A percentile compares a stretch with the other conserved stretches of the same genome.
phyloP scores from a whole-genome alignment of 1,140 invertebrate genomes.

The Physella acuta region DNA sequence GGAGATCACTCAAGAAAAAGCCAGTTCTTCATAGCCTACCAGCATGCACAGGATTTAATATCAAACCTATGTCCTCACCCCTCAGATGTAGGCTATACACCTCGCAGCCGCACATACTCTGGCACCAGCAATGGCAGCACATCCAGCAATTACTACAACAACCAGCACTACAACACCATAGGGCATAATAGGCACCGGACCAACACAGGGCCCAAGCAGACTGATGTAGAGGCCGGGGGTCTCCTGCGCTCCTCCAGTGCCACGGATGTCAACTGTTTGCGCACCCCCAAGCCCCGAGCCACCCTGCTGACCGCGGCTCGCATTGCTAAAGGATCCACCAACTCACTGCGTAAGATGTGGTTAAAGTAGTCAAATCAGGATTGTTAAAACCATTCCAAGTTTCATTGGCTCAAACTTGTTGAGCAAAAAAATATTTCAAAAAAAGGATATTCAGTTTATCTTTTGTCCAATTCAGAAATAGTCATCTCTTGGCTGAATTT shows the following conservation, averaged over 20 bases:
- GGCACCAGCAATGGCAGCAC: slow-evolving; percentile 5
- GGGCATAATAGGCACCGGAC: slow-evolving; percentile 9
- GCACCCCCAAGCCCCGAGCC: slow-evolving; percentile 23
- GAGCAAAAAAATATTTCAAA: no score
- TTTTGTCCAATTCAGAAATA: no score
- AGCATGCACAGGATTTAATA: no score
- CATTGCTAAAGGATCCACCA: slow-evolving; percentile 42
- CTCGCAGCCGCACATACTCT: not conserved
- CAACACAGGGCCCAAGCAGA: not conserved
- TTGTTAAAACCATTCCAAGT: no score
- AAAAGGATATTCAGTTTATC: no score
- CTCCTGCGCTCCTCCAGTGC: slow-evolving; percentile 31
- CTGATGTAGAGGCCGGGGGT: not conserved
- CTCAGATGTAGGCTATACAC: slow-evolving; percentile 17
- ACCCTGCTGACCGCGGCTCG: slow-evolving; percentile 36
- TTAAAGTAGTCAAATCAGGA: no score
- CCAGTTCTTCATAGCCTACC: no score
- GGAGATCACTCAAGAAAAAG: no score
- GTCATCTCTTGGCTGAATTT: no score
- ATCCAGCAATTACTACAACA: slow-evolving; percentile 11
- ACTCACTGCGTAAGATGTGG: slow-evolving; percentile 51
- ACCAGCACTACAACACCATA: slow-evolving; percentile 29
- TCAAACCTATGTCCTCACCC: not conserved
- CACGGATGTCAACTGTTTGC: not conserved
- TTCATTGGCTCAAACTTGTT: no score